phyloP scores from a whole-genome alignment of 1,140 invertebrate species.

The Lineus longissimus region DNA sequence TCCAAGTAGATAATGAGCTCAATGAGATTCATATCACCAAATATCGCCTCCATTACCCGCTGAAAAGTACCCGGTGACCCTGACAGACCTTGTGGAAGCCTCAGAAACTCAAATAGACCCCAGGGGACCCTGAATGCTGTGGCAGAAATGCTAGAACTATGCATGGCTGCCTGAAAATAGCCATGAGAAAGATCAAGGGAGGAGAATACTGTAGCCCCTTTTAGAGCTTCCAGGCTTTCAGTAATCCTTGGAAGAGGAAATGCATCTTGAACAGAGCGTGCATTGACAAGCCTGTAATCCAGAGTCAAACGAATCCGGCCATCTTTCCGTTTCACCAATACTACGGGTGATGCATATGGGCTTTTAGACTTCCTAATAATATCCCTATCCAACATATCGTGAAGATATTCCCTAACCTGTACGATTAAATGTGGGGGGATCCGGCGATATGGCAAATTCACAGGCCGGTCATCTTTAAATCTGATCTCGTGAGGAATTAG shows the following conservation, averaged over 20 bases:
- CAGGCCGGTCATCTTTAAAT: neutral
- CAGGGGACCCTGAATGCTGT: slow-evolving; percentile 44
- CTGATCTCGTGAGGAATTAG: slow-evolving; percentile 9
- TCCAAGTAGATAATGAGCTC: slow-evolving; percentile 8
- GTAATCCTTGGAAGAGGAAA: slow-evolving; percentile 58
- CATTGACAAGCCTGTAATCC: slow-evolving; percentile 55
- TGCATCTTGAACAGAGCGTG: slow-evolving; percentile 46
- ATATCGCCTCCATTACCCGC: slow-evolving; percentile 24
- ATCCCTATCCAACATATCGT: slow-evolving; percentile 4
- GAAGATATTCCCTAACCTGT: slow-evolving; percentile 8
- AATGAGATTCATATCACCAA: slow-evolving; percentile 18
- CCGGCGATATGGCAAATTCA: slow-evolving; percentile 7
- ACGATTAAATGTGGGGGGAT: slow-evolving; percentile 12
- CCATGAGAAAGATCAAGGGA: slow-evolving; percentile 50
- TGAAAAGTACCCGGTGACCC: slow-evolving; percentile 25
- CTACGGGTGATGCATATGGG: slow-evolving; percentile 10
- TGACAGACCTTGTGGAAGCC: slow-evolving; percentile 22
- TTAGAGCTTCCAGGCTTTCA: slow-evolving; percentile 46
- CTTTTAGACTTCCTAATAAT: slow-evolving; percentile 13
- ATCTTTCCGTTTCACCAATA: slow-evolving; percentile 58
- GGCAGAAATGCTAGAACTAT: no score
- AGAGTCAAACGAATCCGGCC: slow-evolving; percentile 49
- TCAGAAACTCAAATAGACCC: slow-evolving; percentile 17
- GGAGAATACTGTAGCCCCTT: slow-evolving; percentile 44
- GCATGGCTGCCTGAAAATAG: slow-evolving; percentile 2